phyloP scores from a whole-genome alignment of 2,113 vertebrate genomes.

The Cyprinodon variegatus region DNA sequence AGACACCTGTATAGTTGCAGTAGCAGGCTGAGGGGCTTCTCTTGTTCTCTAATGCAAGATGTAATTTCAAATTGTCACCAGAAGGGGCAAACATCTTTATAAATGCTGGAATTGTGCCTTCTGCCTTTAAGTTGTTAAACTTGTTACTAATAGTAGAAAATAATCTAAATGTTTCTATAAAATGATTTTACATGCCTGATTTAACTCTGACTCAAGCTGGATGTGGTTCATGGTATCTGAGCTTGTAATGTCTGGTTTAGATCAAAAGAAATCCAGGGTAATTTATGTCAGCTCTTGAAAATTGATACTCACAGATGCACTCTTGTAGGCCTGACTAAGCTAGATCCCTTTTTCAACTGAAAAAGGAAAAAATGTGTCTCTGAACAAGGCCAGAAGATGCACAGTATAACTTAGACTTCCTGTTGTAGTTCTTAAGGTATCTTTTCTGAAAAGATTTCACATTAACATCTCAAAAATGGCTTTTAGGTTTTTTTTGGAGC shows the following conservation, averaged over 20 bases:
- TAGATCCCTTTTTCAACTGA: no score
- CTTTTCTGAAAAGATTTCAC: background rate
- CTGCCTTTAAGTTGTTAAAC: no score
- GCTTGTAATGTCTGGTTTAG: background rate
- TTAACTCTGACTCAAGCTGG: background rate
- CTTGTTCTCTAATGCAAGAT: no score
- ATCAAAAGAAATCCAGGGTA: background rate
- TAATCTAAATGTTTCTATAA: background rate
- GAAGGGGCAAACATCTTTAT: no score
- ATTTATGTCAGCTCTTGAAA: background rate
- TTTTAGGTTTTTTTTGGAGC: no score
- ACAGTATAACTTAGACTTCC: background rate
- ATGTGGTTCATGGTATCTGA: background rate
- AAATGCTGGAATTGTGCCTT: background rate
- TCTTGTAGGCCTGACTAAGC: background rate
- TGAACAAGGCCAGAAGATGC: background rate
- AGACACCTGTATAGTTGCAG: no score
- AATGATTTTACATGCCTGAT: background rate
- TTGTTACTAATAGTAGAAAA: no score
- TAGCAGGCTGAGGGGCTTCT: no score
- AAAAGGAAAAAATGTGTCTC: background rate
- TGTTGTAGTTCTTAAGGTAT: background rate
- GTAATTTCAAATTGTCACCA: no score
- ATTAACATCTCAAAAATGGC: background rate
- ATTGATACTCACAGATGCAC: background rate